Percentiles rank a stretch among this genome's conserved stretches.
Evolutionary conservation across 2,797 vertebrate species (phyloP).

Genomic region (Chaenodraco wilsoni): DNA sequence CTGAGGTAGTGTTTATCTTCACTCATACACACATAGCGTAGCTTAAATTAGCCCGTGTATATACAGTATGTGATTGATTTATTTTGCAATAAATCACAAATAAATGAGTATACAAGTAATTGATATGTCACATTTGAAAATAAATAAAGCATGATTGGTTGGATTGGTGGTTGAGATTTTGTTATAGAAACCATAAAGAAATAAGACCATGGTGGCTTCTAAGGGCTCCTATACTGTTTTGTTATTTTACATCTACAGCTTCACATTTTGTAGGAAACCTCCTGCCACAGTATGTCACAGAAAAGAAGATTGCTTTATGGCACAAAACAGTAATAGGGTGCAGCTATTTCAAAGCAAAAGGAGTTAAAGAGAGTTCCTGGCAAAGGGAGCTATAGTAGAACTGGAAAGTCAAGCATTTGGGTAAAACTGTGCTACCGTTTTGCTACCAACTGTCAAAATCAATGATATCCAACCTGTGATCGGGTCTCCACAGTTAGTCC

Average conservation of each 20-base stretch:
- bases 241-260: neutral
- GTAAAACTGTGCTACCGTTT: neutral
- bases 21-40: slow-evolving; percentile 30
- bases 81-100: slow-evolving; percentile 24
- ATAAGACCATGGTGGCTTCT: neutral
- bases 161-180: slow-evolving; percentile 9
- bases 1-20: slow-evolving; percentile 47
- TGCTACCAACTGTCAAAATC: slow-evolving; percentile 1
- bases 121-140: slow-evolving; percentile 10
- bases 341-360: neutral
- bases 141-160: neutral
- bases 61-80: slow-evolving; percentile 31
- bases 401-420: neutral
- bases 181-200: slow-evolving; percentile 3
- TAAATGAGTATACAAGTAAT: slow-evolving; percentile 3
- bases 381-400: neutral
- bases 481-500: too few species aligned
- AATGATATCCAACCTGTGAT: neutral
- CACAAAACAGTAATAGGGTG: neutral
- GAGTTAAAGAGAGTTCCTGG: neutral
- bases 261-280: neutral
- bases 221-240: neutral
- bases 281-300: neutral
- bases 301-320: neutral
- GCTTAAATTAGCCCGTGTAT: slow-evolving; percentile 29